Evolutionary conservation across 2,888 invertebrate species (phyloP).

Genomic region (Teleogryllus oceanicus): DNA sequence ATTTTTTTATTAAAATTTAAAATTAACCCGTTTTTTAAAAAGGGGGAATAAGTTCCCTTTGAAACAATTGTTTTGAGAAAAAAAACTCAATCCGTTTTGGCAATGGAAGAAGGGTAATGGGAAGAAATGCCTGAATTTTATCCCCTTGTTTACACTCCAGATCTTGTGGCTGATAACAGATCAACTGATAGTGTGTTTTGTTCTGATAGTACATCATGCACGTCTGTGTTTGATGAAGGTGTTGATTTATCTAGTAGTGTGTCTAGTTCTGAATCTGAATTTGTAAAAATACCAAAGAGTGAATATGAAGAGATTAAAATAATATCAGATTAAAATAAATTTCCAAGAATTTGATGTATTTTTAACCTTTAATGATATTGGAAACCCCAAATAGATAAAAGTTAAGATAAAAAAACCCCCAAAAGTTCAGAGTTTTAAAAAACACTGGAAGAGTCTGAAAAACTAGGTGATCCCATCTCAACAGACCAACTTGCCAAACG

Average conservation of each 20-base stretch:
- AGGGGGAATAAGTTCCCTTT: too few species aligned
- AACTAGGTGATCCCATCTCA: constrained; percentile 55
- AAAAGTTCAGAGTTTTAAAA: constrained; percentile 67
- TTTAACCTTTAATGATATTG: constrained; percentile 42
- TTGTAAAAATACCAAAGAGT: constrained; percentile 67
- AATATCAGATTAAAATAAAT: constrained; percentile 67
- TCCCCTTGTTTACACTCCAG: constrained; percentile 4
- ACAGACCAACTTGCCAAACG: constrained; percentile 69
- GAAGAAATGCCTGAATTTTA: constrained; percentile 28
- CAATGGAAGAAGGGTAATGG: constrained; percentile 31
- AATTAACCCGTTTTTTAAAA: constrained; percentile 26
- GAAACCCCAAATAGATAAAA: background rate
- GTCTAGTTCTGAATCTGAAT: constrained; percentile 50
- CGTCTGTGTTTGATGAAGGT: background rate
- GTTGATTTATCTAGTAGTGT: constrained; percentile 19
- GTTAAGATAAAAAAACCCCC: background rate
- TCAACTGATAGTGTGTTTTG: background rate
- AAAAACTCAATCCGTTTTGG: too few species aligned
- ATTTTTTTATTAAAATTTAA: too few species aligned
- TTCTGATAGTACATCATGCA: background rate
- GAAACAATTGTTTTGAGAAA: too few species aligned
- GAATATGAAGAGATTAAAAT: constrained; percentile 78
- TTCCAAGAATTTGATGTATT: constrained; percentile 60
- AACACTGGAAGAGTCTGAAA: constrained; percentile 62
- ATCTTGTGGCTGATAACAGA: background rate